Evolutionary conservation across 2,888 invertebrate species (phyloP), one percentile per base, ranked within the genome.

Genomic region (Pteria penguin): DNA sequence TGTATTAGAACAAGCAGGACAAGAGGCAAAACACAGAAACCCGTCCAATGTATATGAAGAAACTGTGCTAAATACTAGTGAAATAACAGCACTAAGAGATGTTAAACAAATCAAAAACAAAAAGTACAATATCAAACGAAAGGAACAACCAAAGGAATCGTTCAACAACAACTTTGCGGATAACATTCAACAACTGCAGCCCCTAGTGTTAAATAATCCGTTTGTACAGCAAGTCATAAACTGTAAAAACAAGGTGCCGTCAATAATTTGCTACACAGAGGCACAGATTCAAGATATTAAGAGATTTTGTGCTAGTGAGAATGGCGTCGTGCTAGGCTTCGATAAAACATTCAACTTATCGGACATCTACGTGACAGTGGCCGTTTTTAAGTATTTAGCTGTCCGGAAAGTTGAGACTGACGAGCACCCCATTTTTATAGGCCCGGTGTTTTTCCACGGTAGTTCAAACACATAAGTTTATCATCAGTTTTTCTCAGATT

Each of bases 401-500:
- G 63, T 63, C 14, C 32, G 36, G 4, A 63, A 26, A 63, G 14
- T 32, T 11, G 63, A 63, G 11, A 36, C 63, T n/a, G 11, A 31
- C 18, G 63, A 63, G 14, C 31, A 63, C 26, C 63, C 63, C 5
- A 63, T 63, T 22, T 63, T 63, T 32, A 32, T 63, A n/a, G 63
- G 63, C 1, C 63, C 31, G 0, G 29, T 63, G 2, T 63, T 63
- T 33, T 63, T 63, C n/a, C 63, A 63, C 33, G 63, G 31, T 22
- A 63, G 33, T 32, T 63, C 0, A 4, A 18, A 63, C 33, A n/a
- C 29, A 33, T 31, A 14, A 32, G 33, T 63, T 22, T 63, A 63
- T 63, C 2, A 63, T 22, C 63, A 63, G 33, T 63, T 63, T n/a
- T 32, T 63, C 18, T 63, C 63, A n/a, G 63, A 63, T 32, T 33